A percentile compares a stretch with the other conserved stretches of the same genome.
These are phyloP conservation scores for Sturmia bella DNA, from an alignment of 2,888 invertebrate genomes.

Conservation along the genomic window DNA sequence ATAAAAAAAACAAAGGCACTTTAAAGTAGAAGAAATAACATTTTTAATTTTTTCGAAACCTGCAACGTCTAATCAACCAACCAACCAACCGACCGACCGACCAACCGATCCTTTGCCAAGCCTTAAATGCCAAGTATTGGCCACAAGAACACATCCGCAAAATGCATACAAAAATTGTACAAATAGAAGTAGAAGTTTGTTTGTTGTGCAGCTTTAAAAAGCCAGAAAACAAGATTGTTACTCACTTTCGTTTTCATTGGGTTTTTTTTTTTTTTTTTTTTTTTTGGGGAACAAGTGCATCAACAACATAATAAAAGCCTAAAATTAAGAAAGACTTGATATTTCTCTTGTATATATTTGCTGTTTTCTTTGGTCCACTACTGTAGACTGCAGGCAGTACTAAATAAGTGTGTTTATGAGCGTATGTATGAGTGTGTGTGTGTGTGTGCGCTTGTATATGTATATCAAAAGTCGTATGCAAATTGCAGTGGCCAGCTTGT, in stretches of 20 bases:
- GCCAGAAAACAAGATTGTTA: conserved; percentile 45
- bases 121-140: conserved; percentile 79
- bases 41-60: background rate
- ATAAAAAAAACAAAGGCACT: conserved; percentile 1
- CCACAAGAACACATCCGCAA: conserved; percentile 81
- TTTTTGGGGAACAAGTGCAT: conserved; percentile 30
- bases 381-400: background rate
- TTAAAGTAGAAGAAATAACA: conserved; percentile 19
- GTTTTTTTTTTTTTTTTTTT: no score
- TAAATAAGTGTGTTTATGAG: conserved; percentile 60
- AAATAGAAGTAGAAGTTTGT: conserved; percentile 14
- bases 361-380: conserved; percentile 15
- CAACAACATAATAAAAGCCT: conserved; percentile 63
- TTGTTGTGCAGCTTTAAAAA: background rate
- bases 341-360: conserved; percentile 21
- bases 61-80: conserved; percentile 47
- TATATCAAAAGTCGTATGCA: no score
- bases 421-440: conserved; percentile 22
- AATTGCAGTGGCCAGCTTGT: conserved; percentile 65
- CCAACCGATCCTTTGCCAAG: conserved; percentile 64
- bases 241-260: conserved; percentile 34
- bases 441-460: conserved; percentile 30
- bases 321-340: conserved; percentile 64
- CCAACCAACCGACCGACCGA: no score
- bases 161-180: conserved; percentile 71